These are phyloP conservation scores for Glaucidium brasilianum DNA, from an alignment of 2,113 vertebrate genomes.

Conservation along the genomic window DNA sequence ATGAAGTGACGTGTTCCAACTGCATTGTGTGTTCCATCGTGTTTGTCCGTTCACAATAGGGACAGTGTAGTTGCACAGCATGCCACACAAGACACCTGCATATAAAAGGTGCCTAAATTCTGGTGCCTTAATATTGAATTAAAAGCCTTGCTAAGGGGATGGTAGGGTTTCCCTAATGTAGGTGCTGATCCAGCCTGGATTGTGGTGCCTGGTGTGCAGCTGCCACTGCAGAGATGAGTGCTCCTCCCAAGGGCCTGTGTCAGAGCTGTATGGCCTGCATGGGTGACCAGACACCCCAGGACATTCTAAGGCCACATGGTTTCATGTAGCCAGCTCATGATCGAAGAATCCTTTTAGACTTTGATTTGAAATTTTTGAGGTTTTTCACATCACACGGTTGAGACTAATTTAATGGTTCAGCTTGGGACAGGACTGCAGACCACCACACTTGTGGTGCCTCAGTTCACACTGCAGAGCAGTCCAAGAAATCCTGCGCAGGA, in stretches of 20 bases:
- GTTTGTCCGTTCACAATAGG: not conserved
- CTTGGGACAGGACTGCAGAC: not conserved
- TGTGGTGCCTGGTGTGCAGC: not conserved
- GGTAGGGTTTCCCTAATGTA: not conserved
- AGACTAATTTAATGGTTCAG: not conserved
- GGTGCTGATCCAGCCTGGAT: not conserved
- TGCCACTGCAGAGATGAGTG: not conserved
- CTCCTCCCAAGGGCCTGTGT: rapidly evolving
- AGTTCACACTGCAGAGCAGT: not conserved
- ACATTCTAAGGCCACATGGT: too few species aligned
- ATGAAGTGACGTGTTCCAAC: not conserved
- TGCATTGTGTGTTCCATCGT: rapidly evolving
- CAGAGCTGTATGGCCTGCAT: not conserved
- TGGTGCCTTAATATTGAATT: not conserved
- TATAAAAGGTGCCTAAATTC: not conserved
- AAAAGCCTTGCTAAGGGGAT: not conserved
- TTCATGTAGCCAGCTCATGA: not conserved
- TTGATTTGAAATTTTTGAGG: not conserved
- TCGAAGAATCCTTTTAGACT: not conserved
- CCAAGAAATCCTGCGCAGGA: not conserved
- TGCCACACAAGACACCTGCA: rapidly evolving
- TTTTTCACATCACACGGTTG: not conserved
- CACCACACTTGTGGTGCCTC: not conserved
- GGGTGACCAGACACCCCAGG: not conserved
- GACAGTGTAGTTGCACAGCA: not conserved